Evolutionary conservation across 2,888 invertebrate genomes (phyloP), one percentile per base, ranked within the genome.

Genomic region (Leptinotarsa tumamoca): DNA sequence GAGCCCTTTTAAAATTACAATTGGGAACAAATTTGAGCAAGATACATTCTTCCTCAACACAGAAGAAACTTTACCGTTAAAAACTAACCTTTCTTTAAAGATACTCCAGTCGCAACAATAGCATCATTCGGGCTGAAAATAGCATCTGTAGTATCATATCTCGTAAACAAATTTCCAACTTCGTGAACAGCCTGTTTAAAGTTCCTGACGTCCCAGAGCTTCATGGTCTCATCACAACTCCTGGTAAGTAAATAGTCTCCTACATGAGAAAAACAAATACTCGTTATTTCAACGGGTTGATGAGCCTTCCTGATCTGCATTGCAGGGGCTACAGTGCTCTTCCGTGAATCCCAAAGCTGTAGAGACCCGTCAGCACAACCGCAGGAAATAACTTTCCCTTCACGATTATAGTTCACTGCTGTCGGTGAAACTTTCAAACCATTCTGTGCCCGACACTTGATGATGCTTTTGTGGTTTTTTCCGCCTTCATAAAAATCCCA

Each of bases 311-410:
- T 90, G 0, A 96, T 90, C 18, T 95, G 89, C 77, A 93, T 90
- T 0, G 95, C 92, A 0, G 97, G 96, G 84, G 97, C 97, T 0
- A 98, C 98, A 85, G 94, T 97, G 86, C 94, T 94, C 85, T 95
- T 96, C 49, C 98, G 92, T 70, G 96, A 95, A 86, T 99, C 99
- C 99, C 99, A 99, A 90, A 98, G 94, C 88, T 99, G 99, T 72
- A 98, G 92, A 0, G 96, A 97, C 0, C 99, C 99, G 88, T 99
- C 99, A 66, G 92, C 92, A 86, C 99, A 98, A 0, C 95, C 99
- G 74, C 96, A 96, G 0, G 96, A 96, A 4, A 99, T 94, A 0
- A 96, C 92, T 73, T 94, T 94, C 0, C 97, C 87, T 61, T 87
- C 86, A 68, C 94, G 90, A 68, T 94, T 96, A 86, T 94, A 98